phyloP scores from a whole-genome alignment of 2,797 vertebrate species.

The Borostomias antarcticus region DNA sequence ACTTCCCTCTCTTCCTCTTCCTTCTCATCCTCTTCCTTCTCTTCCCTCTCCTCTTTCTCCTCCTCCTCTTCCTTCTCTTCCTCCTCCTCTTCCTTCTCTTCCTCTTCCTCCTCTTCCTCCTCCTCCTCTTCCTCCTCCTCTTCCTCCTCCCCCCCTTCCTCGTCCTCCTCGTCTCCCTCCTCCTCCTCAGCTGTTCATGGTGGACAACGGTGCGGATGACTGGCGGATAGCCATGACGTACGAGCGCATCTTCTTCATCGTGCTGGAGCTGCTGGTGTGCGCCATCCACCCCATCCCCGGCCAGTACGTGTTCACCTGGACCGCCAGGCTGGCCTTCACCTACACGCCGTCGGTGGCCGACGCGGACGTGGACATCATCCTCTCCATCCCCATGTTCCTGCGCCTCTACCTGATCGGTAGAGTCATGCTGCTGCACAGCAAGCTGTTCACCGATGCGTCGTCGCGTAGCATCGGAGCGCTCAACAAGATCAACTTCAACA shows the following conservation, averaged over 20 bases:
- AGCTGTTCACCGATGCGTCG: conserved; percentile 94
- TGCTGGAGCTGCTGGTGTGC: conserved; percentile 91
- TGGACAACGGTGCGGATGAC: conserved; percentile 94
- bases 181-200: conserved; percentile 89
- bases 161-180: conserved; percentile 68
- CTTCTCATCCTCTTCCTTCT: neutral
- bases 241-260: conserved; percentile 91
- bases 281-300: conserved; percentile 95
- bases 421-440: conserved; percentile 94
- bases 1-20: too few relatives aligned
- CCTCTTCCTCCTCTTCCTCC: too few relatives aligned
- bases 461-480: conserved; percentile 94
- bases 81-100: too few relatives aligned
- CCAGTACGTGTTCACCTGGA: conserved; percentile 93
- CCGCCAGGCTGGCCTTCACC: conserved; percentile 88
- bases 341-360: conserved; percentile 86
- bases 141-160: neutral
- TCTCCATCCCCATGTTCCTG: conserved; percentile 96
- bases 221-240: conserved; percentile 97
- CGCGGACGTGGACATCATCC: conserved; percentile 91
- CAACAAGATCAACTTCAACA: conserved; percentile 97
- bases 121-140: neutral
- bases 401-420: conserved; percentile 94
- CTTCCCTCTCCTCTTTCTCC: neutral
- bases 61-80: too few relatives aligned